phyloP scores from a whole-genome alignment of 2,797 vertebrate genomes.

The Gastrophryne carolinensis region DNA sequence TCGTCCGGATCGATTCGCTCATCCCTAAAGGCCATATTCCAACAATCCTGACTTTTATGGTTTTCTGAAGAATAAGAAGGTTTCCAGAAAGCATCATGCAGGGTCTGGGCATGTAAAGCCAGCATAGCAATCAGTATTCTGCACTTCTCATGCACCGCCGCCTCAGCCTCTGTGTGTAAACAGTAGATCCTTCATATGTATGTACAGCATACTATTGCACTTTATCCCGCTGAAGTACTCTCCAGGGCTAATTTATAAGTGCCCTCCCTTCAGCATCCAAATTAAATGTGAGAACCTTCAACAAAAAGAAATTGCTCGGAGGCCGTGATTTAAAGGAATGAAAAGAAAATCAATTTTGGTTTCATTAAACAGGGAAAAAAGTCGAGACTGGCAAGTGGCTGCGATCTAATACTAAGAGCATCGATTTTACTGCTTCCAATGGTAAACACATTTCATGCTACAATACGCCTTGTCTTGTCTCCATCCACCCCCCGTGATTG shows the following conservation, averaged over 20 bases:
- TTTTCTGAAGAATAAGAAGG: too few relatives aligned
- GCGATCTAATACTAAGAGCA: constrained; percentile 58
- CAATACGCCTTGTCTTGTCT: constrained; percentile 5
- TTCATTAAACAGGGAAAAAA: constrained; percentile 76
- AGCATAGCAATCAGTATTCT: too few relatives aligned
- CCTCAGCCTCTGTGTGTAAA: not conserved
- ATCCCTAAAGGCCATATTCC: too few relatives aligned
- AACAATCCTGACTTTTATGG: too few relatives aligned
- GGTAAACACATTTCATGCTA: constrained; percentile 54
- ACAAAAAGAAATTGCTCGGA: constrained; percentile 71
- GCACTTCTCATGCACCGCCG: too few relatives aligned
- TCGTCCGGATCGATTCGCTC: too few relatives aligned
- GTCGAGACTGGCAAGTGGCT: constrained; percentile 62
- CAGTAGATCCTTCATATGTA: not conserved
- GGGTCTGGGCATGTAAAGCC: too few relatives aligned
- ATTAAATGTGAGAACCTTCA: constrained; percentile 79
- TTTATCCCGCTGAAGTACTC: not conserved
- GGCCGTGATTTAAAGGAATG: constrained; percentile 79
- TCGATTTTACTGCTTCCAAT: constrained; percentile 58
- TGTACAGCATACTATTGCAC: not conserved
- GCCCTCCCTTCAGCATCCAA: constrained; percentile 68
- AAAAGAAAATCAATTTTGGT: constrained; percentile 79
- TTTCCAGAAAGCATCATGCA: too few relatives aligned
- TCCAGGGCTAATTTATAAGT: constrained; percentile 59
- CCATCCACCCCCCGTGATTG: not conserved